Evolutionary conservation across 2,797 vertebrate species (phyloP), one percentile per base, ranked within the genome.

Genomic region (Acropternis orthonyx): DNA sequence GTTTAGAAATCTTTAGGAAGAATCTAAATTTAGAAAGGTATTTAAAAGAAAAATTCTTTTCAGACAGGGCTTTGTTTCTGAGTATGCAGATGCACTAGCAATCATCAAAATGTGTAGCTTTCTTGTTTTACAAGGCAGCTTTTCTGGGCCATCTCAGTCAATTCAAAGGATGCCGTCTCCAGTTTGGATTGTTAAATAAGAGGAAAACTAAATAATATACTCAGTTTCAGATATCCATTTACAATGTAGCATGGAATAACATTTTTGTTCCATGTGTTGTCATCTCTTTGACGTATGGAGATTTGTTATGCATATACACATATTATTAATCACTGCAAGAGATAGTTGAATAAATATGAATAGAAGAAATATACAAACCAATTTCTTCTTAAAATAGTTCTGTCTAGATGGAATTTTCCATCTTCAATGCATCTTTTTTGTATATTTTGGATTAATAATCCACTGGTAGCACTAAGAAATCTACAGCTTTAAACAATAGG

Each of bases 391-490:
- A 65, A 82, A 91, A 83, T 85, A 87, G 13, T 75, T 85, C 46
- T 87, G 20, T 37, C 27, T 75, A 79, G 66, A 55, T 36, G 16
- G 58, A 63, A 63, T 82, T 85, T 91, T 89, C 46, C 30, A 82
- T 68, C 69, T 62, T 82, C 55, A 59, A 23, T 65, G 46, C 21
- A 34, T 65, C 19, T 18, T 69, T 92, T 92, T 85, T 2, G 3
- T 73, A 28, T 69, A 76, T 67, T 93, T 87, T 85, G 32, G 24
- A 82, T 82, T 96, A 96, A 96, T 97, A 94, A 94, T 51, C 52
- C 13, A 32, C 12, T 49, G 34, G 49, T 56, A 67, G 28, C n/a
- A 54, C 43, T 62, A 86, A 37, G 41, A 95, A 91, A 89, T 77
- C 22, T 88, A 34, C 13, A 58, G 5, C 5, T 86, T 61, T 58